Evolutionary conservation across 2,888 invertebrate species (phyloP).

Genomic region (Cephus runcator): DNA sequence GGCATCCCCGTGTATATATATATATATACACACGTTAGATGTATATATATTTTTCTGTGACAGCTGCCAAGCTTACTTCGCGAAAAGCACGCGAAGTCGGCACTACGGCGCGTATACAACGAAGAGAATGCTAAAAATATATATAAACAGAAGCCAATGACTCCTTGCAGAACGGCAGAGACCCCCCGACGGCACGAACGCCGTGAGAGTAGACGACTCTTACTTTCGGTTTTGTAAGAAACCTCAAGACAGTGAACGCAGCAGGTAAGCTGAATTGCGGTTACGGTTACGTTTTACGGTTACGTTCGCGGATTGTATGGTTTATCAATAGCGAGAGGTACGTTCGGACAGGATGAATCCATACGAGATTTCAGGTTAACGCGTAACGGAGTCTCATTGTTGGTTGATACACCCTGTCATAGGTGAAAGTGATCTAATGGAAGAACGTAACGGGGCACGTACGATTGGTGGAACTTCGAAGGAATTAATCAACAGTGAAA

Average conservation of each 20-base stretch:
- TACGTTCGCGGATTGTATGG: background rate
- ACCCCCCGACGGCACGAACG: background rate
- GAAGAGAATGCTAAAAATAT: slow-evolving; percentile 51
- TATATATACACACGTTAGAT: background rate
- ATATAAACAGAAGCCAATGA: slow-evolving; percentile 44
- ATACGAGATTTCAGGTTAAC: background rate
- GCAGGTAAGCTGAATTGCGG: background rate
- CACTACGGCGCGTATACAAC: background rate
- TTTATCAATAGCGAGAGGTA: background rate
- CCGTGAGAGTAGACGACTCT: slow-evolving; percentile 25
- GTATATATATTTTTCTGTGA: background rate
- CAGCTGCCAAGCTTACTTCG: background rate
- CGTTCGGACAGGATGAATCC: background rate
- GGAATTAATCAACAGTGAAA: background rate
- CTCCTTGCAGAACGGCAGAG: slow-evolving; percentile 31
- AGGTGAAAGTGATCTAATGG: background rate
- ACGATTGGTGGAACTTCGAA: background rate
- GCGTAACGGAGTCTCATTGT: background rate
- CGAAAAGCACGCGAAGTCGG: background rate
- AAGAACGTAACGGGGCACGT: background rate
- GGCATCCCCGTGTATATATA: background rate
- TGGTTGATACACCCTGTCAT: background rate
- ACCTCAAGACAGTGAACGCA: slow-evolving; percentile 15
- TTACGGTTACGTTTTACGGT: background rate
- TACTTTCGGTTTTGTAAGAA: slow-evolving; percentile 44